A percentile compares a stretch with the other conserved stretches of the same genome.
Conservation (phyloP, 2,888 invertebrate genomes). For the Scaeva pyrastri region DNA sequence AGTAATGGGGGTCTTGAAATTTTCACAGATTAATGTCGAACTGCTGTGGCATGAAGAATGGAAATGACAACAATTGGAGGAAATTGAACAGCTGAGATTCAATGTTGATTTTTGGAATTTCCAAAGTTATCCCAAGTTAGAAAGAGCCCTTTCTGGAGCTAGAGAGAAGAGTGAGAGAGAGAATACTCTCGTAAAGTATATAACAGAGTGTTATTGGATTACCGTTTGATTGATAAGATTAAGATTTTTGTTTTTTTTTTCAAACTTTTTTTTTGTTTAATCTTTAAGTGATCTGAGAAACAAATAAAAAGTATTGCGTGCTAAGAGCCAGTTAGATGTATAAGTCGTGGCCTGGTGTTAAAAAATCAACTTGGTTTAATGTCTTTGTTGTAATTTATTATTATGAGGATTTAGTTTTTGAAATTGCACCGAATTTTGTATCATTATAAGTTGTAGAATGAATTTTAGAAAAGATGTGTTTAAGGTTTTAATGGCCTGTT, state of each 20-base stretch:
- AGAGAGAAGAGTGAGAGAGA: too few species aligned
- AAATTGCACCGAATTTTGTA: too few species aligned
- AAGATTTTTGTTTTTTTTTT: too few species aligned
- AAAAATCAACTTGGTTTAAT: too few species aligned
- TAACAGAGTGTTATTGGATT: conserved; percentile 52
- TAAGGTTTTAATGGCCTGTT: too few species aligned
- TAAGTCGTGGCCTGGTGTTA: too few species aligned
- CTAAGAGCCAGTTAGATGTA: too few species aligned
- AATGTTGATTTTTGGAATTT: conserved; percentile 65
- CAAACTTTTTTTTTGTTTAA: background rate
- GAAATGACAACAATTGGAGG: conserved; percentile 68
- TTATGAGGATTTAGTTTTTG: too few species aligned
- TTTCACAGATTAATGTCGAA: conserved; percentile 72
- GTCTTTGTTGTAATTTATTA: too few species aligned
- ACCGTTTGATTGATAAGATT: conserved; percentile 58
- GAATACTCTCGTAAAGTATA: conserved; percentile 22
- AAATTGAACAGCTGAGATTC: conserved; percentile 72
- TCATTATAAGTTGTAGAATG: too few species aligned
- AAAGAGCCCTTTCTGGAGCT: background rate
- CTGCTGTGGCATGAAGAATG: conserved; percentile 60
- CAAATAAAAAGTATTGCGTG: background rate
- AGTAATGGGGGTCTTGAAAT: conserved; percentile 62
- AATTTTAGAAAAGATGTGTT: too few species aligned
- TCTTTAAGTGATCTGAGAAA: conserved; percentile 15
- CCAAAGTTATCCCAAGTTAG: conserved; percentile 5